Evolutionary conservation across 2,113 vertebrate species (phyloP).

Genomic region (Balaeniceps rex): DNA sequence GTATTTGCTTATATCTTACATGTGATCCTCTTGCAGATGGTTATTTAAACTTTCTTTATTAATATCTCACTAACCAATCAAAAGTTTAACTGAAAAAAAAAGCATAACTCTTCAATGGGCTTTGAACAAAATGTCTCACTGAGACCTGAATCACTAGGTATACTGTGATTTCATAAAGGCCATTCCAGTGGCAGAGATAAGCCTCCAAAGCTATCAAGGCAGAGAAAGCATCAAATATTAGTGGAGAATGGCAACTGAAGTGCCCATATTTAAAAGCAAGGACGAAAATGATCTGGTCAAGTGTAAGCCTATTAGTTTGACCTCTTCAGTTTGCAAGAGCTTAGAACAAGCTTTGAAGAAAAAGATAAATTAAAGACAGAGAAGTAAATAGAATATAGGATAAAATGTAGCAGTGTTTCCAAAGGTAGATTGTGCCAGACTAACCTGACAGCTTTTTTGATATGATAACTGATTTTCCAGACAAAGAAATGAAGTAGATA

Average conservation of each 20-base stretch:
- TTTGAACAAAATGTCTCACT: conserved; percentile 23
- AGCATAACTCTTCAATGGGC: neutral
- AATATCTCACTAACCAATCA: conserved; percentile 18
- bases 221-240: conserved; percentile 29
- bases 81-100: conserved; percentile 8
- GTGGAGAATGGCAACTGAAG: neutral
- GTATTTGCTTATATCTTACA: conserved; percentile 45
- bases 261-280: conserved; percentile 4
- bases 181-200: neutral
- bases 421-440: neutral
- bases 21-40: conserved; percentile 17
- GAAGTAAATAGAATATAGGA: conserved; percentile 24
- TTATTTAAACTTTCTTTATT: conserved; percentile 57
- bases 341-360: conserved; percentile 16
- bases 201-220: conserved; percentile 21
- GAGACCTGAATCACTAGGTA: conserved; percentile 6
- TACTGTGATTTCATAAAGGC: conserved; percentile 38
- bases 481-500: conserved; percentile 30
- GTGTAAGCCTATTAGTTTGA: conserved; percentile 21
- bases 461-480: conserved; percentile 14
- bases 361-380: conserved; percentile 22
- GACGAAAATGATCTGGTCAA: neutral
- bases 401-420: neutral
- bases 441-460: conserved; percentile 5
- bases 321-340: conserved; percentile 8